Percentiles rank a stretch among this genome's conserved stretches.
These are phyloP conservation scores for Alviniconcha strummeri DNA, from an alignment of 2,888 invertebrate genomes.

Conservation along the genomic window DNA sequence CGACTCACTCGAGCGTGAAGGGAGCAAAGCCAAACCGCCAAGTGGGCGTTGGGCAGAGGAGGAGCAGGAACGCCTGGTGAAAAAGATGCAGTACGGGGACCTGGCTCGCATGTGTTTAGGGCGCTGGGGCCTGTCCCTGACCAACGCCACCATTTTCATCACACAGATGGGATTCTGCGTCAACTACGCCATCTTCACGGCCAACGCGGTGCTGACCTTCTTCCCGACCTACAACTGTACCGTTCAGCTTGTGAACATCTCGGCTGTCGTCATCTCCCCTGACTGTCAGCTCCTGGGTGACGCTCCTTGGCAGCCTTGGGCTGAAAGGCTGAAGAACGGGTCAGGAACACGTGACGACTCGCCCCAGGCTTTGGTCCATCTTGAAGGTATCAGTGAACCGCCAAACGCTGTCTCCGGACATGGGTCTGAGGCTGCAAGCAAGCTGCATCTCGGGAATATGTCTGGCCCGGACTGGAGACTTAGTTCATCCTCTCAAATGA, in stretches of 20 bases:
- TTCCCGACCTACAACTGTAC: conserved; percentile 57
- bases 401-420: no score
- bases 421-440: no score
- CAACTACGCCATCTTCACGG: conserved; percentile 70
- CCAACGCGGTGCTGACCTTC: conserved; percentile 63
- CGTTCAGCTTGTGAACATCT: background rate
- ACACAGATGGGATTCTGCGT: conserved; percentile 70
- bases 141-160: conserved; percentile 63
- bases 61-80: conserved; percentile 42
- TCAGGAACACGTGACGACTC: background rate
- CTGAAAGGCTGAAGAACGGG: background rate
- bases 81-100: conserved; percentile 66
- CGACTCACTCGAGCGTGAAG: background rate
- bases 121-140: conserved; percentile 56
- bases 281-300: background rate
- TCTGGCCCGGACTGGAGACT: no score
- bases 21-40: no score
- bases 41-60: background rate
- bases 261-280: background rate
- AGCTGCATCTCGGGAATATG: no score
- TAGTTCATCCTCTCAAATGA: no score
- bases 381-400: no score
- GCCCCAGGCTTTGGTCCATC: no score
- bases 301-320: background rate
- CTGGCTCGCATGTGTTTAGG: conserved; percentile 65